phyloP scores from a whole-genome alignment of 1,140 invertebrate genomes.

The Drosophila truncata region DNA sequence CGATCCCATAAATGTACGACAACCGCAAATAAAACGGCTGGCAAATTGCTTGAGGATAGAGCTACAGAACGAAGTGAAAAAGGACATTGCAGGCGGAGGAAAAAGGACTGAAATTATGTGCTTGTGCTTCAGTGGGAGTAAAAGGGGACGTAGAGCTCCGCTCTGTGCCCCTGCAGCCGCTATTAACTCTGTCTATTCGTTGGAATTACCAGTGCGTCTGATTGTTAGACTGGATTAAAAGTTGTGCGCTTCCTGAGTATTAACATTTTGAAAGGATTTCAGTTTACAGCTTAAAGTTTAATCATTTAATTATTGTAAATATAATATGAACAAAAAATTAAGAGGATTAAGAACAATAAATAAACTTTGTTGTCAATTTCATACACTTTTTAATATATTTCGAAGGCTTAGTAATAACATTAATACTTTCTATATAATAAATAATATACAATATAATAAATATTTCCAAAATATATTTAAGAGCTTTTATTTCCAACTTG shows the following conservation, averaged over 20 bases:
- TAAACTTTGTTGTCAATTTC: neutral
- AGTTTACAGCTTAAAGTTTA: neutral
- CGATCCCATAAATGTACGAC: conserved; percentile 72
- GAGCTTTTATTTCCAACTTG: neutral
- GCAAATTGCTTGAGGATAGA: conserved; percentile 67
- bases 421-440: too few relatives aligned
- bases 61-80: conserved; percentile 6
- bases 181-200: conserved; percentile 58
- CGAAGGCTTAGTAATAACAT: too few relatives aligned
- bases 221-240: conserved; percentile 38
- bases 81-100: conserved; percentile 10
- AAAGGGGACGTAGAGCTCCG: neutral
- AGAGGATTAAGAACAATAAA: neutral
- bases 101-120: conserved; percentile 63
- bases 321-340: neutral
- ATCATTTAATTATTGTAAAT: neutral
- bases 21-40: conserved; percentile 81
- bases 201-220: conserved; percentile 27
- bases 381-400: neutral
- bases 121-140: conserved; percentile 41
- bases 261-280: neutral
- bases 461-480: neutral
- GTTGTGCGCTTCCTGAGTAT: conserved; percentile 8
- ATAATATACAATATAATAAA: too few relatives aligned
- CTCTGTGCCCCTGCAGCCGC: conserved; percentile 30